Evolutionary conservation across 30 jellyfish, hydroid and myxozoan species (phyloP).

Genomic region (Aurelia sp.): DNA sequence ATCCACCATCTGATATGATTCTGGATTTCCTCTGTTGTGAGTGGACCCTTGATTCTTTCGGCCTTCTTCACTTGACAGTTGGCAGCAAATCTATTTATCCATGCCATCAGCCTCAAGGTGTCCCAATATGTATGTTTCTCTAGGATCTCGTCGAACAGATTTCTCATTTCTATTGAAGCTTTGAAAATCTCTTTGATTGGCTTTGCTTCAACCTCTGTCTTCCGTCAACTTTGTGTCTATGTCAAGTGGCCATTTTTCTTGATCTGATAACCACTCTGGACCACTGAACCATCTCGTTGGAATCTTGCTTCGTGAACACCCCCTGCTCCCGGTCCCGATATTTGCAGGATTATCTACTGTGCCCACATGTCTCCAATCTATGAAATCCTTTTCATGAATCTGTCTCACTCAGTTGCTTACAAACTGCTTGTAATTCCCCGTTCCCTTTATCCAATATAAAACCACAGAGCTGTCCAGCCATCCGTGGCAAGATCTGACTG

Average conservation of each 20-base stretch:
- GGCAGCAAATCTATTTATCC: conserved; percentile 44
- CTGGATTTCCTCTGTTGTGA: conserved; percentile 62
- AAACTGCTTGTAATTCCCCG: conserved; percentile 61
- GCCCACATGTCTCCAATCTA: conserved; percentile 69
- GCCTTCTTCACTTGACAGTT: conserved; percentile 32
- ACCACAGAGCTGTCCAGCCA: conserved; percentile 84
- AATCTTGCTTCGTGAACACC: conserved; percentile 26
- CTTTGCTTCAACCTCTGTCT: conserved; percentile 65
- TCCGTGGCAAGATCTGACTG: conserved; percentile 14
- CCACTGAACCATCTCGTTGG: conserved; percentile 54
- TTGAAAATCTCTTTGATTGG: conserved; percentile 32
- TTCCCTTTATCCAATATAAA: conserved; percentile 66
- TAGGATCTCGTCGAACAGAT: conserved; percentile 13
- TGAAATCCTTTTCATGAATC: conserved; percentile 34
- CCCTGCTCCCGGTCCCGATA: conserved; percentile 78
- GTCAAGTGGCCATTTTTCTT: conserved; percentile 62
- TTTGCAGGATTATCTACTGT: conserved; percentile 61
- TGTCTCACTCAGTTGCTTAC: conserved; percentile 67
- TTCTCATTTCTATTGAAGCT: conserved; percentile 12
- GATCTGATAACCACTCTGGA: conserved; percentile 53
- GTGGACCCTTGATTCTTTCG: conserved; percentile 41
- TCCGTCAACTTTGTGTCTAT: conserved; percentile 19
- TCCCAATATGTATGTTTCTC: conserved; percentile 25
- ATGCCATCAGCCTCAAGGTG: conserved; percentile 40
- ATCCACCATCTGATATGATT: conserved; percentile 19